These are phyloP conservation scores for Papilio machaon DNA, from an alignment of 1,140 invertebrate species.

Conservation along the genomic window DNA sequence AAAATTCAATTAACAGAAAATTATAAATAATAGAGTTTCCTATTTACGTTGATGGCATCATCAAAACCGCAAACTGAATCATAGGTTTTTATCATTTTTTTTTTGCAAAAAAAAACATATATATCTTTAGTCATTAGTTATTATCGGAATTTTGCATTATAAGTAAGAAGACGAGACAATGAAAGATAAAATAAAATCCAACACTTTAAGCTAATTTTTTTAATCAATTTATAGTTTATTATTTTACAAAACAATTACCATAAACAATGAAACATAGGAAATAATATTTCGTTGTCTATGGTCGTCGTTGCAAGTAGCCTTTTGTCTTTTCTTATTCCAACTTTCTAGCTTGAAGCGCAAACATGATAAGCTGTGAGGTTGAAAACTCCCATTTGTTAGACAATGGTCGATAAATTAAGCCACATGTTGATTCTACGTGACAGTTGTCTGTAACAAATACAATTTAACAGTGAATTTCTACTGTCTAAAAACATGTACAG, in stretches of 20 bases:
- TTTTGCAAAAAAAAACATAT: no score
- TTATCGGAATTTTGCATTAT: no score
- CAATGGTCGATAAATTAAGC: conserved; percentile 51
- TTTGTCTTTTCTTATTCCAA: conserved; percentile 37
- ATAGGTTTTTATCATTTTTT: no score
- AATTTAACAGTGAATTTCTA: background rate
- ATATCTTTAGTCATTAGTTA: no score
- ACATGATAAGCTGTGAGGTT: conserved; percentile 48
- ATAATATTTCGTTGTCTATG: background rate
- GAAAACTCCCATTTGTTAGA: conserved; percentile 56
- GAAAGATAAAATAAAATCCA: background rate
- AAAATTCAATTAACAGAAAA: no score
- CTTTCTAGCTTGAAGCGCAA: conserved; percentile 65
- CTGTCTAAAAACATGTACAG: background rate
- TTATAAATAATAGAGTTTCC: no score
- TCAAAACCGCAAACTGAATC: no score
- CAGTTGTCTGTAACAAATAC: conserved; percentile 65
- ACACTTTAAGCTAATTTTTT: background rate
- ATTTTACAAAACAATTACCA: background rate
- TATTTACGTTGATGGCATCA: no score
- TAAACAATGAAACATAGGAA: background rate
- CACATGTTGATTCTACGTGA: conserved; percentile 60
- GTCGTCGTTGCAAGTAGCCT: background rate
- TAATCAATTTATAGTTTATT: background rate
- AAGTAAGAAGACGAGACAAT: no score